A percentile compares a stretch with the other conserved stretches of the same genome.
Evolutionary conservation across 2,113 vertebrate species (phyloP).

Genomic region (Benthochromis sp.): DNA sequence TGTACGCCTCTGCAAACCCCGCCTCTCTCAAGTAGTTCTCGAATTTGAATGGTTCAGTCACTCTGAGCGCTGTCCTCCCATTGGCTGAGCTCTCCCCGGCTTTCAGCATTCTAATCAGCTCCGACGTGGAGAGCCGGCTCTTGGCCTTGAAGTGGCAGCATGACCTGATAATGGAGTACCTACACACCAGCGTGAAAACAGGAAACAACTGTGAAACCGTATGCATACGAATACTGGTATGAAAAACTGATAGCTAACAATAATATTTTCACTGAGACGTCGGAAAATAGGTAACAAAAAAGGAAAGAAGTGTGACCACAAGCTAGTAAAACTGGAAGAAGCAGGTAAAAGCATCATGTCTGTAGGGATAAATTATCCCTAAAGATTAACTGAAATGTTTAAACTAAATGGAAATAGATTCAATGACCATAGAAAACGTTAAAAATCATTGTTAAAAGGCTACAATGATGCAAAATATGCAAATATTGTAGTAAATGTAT

Average conservation of each 20-base stretch:
- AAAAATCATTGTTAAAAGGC: background rate
- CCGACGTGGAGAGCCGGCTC: conserved; percentile 51
- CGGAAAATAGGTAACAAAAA: background rate
- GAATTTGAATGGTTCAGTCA: conserved; percentile 64
- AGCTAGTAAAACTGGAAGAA: background rate
- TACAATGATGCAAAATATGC: background rate
- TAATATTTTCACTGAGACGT: accelerated
- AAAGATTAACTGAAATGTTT: background rate
- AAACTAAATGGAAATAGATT: background rate
- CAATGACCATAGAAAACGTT: background rate
- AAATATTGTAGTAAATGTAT: background rate
- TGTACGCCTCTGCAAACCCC: conserved; percentile 50
- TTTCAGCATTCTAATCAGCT: conserved; percentile 64
- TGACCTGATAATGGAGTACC: conserved; percentile 76
- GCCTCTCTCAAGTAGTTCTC: conserved; percentile 67
- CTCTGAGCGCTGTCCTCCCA: conserved; percentile 70
- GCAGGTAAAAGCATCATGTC: accelerated
- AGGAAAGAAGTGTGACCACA: background rate
- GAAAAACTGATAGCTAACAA: accelerated
- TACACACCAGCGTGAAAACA: conserved; percentile 16
- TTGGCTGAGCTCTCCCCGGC: conserved; percentile 65
- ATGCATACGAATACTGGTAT: background rate
- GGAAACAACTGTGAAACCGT: accelerated
- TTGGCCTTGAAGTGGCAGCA: conserved; percentile 78
- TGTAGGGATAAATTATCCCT: background rate